Conservation (phyloP, 2,113 vertebrate genomes). For the Semnopithecus entellus region DNA sequence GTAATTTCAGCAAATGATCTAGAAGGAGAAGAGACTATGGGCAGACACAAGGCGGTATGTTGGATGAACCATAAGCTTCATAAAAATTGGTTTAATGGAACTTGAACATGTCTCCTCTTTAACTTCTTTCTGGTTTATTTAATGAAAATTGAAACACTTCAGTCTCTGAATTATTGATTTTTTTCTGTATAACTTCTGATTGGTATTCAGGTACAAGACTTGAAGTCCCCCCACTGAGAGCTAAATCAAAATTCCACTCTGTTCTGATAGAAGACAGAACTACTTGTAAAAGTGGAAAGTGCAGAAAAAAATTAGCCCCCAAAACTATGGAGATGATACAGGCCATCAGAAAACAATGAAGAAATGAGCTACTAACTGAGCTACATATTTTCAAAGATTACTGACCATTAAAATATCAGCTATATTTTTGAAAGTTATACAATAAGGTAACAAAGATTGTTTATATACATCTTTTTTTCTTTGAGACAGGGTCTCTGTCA, state of each 20-base stretch:
- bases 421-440: neutral
- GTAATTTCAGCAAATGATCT: neutral
- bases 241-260: neutral
- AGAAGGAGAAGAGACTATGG: neutral
- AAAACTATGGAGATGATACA: neutral
- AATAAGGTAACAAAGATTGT: neutral
- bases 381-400: neutral
- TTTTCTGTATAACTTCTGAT: neutral
- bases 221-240: neutral
- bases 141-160: neutral
- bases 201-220: neutral
- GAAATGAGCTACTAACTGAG: neutral
- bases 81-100: neutral
- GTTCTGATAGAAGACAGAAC: neutral
- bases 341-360: neutral
- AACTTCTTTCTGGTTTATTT: neutral
- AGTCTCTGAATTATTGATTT: neutral
- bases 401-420: neutral
- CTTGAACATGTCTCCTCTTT: neutral
- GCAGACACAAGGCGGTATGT: neutral
- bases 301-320: neutral
- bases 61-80: neutral
- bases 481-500: too few species aligned
- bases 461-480: neutral
- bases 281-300: neutral